Conservation (phyloP, 2,113 vertebrate genomes). For the Gymnogyps californianus region DNA sequence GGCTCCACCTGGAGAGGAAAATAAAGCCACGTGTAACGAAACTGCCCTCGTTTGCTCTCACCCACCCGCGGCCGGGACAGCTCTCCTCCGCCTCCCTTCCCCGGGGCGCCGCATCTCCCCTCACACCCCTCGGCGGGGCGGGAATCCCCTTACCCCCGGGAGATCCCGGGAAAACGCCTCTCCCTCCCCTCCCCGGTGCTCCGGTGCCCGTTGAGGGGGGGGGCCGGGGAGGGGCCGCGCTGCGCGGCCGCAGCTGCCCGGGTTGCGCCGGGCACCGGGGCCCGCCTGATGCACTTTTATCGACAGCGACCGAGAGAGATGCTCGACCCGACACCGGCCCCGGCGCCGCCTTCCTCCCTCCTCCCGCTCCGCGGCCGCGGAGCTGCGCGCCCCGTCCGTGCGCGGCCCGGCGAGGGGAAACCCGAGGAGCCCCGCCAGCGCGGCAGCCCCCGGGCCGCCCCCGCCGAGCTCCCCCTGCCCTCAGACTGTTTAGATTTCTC, state of each 20-base stretch:
- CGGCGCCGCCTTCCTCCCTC: background rate
- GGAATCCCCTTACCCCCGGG: background rate
- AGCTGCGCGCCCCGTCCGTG: background rate
- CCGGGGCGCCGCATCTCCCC: background rate
- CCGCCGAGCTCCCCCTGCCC: background rate
- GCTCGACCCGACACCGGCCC: background rate
- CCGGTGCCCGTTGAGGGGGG: background rate
- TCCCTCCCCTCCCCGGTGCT: background rate
- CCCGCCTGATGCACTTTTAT: background rate
- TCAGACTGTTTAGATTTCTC: conserved; percentile 55
- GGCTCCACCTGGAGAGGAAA: background rate
- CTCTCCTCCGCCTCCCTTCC: background rate
- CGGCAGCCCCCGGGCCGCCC: background rate
- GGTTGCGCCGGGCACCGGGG: background rate
- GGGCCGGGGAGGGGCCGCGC: background rate
- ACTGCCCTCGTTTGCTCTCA: background rate
- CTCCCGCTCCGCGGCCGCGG: background rate
- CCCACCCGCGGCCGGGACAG: background rate
- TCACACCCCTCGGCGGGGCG: background rate
- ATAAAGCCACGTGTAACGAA: background rate
- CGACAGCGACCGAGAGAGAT: background rate
- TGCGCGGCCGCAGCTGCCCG: background rate
- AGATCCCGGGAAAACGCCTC: background rate
- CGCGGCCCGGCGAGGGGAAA: background rate
- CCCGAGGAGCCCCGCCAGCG: background rate